These are phyloP conservation scores for Hofmannophila pseudospretella DNA, from an alignment of 2,888 invertebrate genomes.

Conservation along the genomic window DNA sequence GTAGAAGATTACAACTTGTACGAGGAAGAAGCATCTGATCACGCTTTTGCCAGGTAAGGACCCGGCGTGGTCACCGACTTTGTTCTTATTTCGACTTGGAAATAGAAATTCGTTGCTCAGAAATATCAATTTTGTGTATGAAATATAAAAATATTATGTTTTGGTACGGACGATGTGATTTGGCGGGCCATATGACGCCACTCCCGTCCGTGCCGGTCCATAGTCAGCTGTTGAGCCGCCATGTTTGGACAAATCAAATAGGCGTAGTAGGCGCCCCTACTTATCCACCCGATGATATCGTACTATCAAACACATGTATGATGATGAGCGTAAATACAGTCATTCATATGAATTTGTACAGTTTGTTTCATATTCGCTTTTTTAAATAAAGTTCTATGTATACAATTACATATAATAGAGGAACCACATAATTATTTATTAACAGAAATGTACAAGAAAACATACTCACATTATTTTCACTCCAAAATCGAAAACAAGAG, in stretches of 20 bases:
- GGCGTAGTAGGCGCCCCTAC: conserved; percentile 68
- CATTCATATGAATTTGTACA: conserved; percentile 33
- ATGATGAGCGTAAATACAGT: conserved; percentile 35
- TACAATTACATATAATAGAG: no score
- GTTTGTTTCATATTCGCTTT: neutral
- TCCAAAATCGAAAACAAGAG: neutral
- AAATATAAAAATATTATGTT: conserved; percentile 13
- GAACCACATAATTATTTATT: no score
- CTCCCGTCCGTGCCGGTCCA: conserved; percentile 69
- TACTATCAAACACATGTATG: conserved; percentile 47
- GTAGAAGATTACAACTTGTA: conserved; percentile 75
- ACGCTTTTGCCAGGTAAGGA: conserved; percentile 72
- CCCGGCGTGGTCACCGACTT: conserved; percentile 67
- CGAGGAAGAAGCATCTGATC: conserved; percentile 76
- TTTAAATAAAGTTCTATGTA: neutral
- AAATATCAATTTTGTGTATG: conserved; percentile 3
- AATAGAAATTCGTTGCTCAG: conserved; percentile 4
- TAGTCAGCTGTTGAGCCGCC: conserved; percentile 79
- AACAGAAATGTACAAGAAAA: no score
- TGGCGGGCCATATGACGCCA: conserved; percentile 50
- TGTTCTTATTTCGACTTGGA: conserved; percentile 16
- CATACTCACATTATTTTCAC: neutral
- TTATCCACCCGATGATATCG: conserved; percentile 33
- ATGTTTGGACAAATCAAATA: conserved; percentile 75
- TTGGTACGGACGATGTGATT: conserved; percentile 22